Base-by-base conservation (phyloP, 2,888 invertebrate species). In the Ormyrus labotus region DNA sequence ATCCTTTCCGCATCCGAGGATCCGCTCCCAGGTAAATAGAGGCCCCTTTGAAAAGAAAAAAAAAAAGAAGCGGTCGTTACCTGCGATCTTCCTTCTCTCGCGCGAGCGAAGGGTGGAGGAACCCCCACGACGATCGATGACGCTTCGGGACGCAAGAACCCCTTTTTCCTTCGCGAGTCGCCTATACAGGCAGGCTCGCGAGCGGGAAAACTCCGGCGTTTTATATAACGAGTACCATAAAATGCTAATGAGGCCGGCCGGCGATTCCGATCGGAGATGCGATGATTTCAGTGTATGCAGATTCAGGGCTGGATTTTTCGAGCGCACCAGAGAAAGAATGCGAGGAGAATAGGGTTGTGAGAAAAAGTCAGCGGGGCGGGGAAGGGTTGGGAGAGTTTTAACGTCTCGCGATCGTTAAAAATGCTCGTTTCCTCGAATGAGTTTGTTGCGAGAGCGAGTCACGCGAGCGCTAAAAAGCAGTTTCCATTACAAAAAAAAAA, bases 1-100 rank as follows among this genome's bases (percentile, higher is more conserved):
- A 75, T 70, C 80, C 63, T 81, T 81, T 84, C 83, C 82, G 67
- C 81, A 68, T 68, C 67, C 64, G 68, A 77, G 75, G 79, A 83
- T 68, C 79, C 68, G 61, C 53, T 67, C 61, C 60, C 78, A 78
- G 78, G 74, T 71, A 71, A 53, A 55, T 34, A 70, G 48, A 9
- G 10, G 13, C 67, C n/a, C 60, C 57, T 50, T 61, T 67, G 48
- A 55, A 65, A 60, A 57, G 10, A 7, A 8, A 47, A 58, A 13
- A n/a, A 45, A 51, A 10, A n/a, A 45, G 47, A 10, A 69, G 60
- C 7, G 34, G 34, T 34, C 34, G 34, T 34, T 34, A 34, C 34
- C 34, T 34, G 34, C 34, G 34, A 34, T 34, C 34, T 34, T 34
- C 34, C 34, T 34, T 34, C 34, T 34, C 34, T 34, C 34, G 34